These are phyloP conservation scores for Aphelinus atriplicis DNA, from an alignment of 1,140 invertebrate genomes.

Conservation along the genomic window DNA sequence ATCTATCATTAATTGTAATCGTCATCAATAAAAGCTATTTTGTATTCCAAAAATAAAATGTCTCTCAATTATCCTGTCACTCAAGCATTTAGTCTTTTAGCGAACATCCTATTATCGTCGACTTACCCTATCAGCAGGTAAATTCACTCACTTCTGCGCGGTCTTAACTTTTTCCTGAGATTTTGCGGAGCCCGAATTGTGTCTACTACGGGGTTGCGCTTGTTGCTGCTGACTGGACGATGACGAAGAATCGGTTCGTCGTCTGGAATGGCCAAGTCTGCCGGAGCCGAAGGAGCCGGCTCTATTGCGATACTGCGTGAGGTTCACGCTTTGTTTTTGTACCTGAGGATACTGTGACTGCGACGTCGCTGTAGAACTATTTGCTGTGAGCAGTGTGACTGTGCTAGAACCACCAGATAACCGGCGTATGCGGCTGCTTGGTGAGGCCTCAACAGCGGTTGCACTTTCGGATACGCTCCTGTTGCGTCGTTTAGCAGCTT, in stretches of 20 bases:
- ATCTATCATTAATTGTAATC: constrained; percentile 1
- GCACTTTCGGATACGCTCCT: constrained; percentile 71
- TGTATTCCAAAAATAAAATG: constrained; percentile 14
- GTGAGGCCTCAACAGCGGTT: constrained; percentile 51
- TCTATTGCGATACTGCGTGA: constrained; percentile 55
- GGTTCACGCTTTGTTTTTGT: constrained; percentile 47
- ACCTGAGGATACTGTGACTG: constrained; percentile 43
- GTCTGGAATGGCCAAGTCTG: constrained; percentile 48
- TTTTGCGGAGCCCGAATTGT: constrained; percentile 55
- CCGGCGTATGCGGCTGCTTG: constrained; percentile 55
- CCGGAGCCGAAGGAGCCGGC: constrained; percentile 61
- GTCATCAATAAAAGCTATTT: constrained; percentile 25
- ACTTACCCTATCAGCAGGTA: neutral
- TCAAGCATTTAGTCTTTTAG: no score
- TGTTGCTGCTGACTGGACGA: constrained; percentile 33
- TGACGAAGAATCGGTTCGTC: constrained; percentile 45
- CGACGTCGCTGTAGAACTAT: constrained; percentile 32
- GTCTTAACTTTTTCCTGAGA: constrained; percentile 49
- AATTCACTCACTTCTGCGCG: constrained; percentile 31
- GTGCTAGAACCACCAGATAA: constrained; percentile 60
- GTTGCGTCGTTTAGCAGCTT: constrained; percentile 65
- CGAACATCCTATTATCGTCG: neutral
- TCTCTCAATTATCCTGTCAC: no score
- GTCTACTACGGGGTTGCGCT: constrained; percentile 48
- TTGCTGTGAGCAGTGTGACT: constrained; percentile 52